These are phyloP conservation scores for Leucozona laternaria DNA, from an alignment of 2,888 invertebrate genomes.

Conservation along the genomic window DNA sequence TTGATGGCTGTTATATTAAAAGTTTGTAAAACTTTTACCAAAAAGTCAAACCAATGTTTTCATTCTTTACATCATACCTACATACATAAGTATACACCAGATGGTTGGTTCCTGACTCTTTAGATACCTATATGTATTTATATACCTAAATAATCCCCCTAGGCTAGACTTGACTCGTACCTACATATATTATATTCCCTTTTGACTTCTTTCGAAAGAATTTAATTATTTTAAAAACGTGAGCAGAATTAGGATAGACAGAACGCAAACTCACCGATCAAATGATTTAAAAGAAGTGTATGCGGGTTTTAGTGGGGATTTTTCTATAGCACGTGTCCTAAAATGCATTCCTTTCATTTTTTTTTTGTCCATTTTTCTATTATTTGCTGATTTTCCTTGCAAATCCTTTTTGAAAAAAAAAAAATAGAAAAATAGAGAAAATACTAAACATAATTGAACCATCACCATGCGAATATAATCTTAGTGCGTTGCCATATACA, in stretches of 20 bases:
- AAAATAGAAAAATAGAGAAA: not conserved
- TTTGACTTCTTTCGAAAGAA: conserved; percentile 23
- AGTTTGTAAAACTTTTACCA: not conserved
- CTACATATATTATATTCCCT: conserved; percentile 5
- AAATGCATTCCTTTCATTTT: conserved; percentile 46
- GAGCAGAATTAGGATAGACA: not conserved
- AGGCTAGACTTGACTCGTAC: conserved; percentile 40
- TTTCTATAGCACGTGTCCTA: conserved; percentile 52
- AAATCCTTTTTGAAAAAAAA: conserved; percentile 33
- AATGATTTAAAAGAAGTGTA: conserved; percentile 1
- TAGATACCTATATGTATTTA: not conserved
- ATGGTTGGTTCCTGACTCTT: conserved; percentile 14
- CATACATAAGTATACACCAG: not conserved
- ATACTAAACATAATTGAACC: conserved; percentile 70
- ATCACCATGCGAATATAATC: conserved; percentile 51
- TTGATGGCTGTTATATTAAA: conserved; percentile 35
- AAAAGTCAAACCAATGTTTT: conserved; percentile 25
- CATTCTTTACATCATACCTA: not conserved
- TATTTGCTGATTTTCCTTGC: conserved; percentile 53
- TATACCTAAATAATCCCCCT: conserved; percentile 26
- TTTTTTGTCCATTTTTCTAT: conserved; percentile 21
- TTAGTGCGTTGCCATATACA: conserved; percentile 41
- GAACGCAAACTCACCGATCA: conserved; percentile 31
- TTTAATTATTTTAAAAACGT: conserved; percentile 36
- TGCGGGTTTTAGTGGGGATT: not conserved